Evolutionary conservation across 2,113 vertebrate genomes (phyloP).

Genomic region (Passerina amoena): DNA sequence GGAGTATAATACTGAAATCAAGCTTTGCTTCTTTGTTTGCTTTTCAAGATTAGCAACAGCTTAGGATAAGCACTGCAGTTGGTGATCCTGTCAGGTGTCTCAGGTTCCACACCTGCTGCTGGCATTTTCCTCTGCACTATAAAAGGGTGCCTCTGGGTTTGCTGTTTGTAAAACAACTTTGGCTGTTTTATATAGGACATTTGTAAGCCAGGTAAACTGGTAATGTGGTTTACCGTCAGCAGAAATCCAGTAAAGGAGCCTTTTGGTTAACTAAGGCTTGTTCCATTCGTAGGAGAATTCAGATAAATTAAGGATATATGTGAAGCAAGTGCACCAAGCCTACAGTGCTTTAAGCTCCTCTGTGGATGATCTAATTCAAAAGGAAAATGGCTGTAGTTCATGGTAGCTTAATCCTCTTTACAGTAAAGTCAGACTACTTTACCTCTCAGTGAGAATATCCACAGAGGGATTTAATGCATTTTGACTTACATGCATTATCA

Average conservation of each 20-base stretch:
- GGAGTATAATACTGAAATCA: neutral
- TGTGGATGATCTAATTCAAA: constrained; percentile 42
- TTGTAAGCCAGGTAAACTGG: neutral
- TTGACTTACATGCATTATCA: constrained; percentile 6
- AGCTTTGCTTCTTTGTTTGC: neutral
- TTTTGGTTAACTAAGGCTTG: neutral
- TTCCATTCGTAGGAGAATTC: neutral
- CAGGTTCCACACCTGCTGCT: neutral
- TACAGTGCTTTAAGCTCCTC: neutral
- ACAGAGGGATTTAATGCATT: neutral
- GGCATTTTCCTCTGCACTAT: neutral
- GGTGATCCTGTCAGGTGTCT: neutral
- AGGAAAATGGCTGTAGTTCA: constrained; percentile 28
- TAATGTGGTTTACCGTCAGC: neutral
- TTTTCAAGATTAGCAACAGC: neutral
- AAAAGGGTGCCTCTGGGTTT: neutral
- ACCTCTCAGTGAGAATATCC: neutral
- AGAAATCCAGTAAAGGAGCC: neutral
- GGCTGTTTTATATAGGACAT: neutral
- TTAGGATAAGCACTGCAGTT: neutral
- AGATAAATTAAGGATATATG: neutral
- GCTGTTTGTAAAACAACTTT: neutral
- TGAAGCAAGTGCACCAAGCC: neutral
- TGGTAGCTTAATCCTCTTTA: constrained; percentile 52
- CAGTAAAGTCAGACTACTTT: constrained; percentile 11